Base-by-base conservation (phyloP, 2,797 vertebrate genomes). In the Limosa lapponica region DNA sequence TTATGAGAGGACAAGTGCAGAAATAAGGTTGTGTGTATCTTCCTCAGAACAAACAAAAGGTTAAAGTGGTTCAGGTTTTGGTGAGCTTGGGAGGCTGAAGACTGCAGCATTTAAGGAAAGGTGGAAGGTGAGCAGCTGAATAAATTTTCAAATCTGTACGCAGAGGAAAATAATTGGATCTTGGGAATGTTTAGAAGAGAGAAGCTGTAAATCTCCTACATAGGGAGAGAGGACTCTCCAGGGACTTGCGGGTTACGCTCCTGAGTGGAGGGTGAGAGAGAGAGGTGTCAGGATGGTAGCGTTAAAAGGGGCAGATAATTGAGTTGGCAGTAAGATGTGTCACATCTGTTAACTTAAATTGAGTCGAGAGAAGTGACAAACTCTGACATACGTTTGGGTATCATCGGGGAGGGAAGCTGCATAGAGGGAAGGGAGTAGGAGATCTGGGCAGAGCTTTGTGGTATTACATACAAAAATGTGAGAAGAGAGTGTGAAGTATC, bases 381-480 rank as follows among this genome's bases (percentile, higher is more conserved):
- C 46, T 51, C 34, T 65, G 75, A 55, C 69, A 54, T 61, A n/a
- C 1, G 1, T 79, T 79, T 79, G 73, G 16, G 28, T 93, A 61
- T 71, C 61, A 57, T 87, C 34, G 69, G 78, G 3, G 1, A 75
- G 72, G 48, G 46, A 82, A 69, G 69, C 52, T 83, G 30, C 25
- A 5, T 7, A 32, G 59, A 85, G 55, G 51, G 59, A 66, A 72
- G 44, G 17, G 69, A 72, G 82, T 77, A 87, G 78, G 78, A 81
- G 72, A 92, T 90, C 39, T 95, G 77, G 74, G 71, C 84, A 93
- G 66, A 92, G 46, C 65, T 77, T 54, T 87, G 84, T 80, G 73
- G 22, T 71, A 32, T 83, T 81, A 23, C 51, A 9, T 78, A 49
- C 30, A 37, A 72, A 73, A 73, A 72, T 70, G 65, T 58, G 80